A percentile compares a stretch with the other conserved stretches of the same genome.
phyloP scores from a whole-genome alignment of 1,140 invertebrate genomes.

The Meteorus sp. region DNA sequence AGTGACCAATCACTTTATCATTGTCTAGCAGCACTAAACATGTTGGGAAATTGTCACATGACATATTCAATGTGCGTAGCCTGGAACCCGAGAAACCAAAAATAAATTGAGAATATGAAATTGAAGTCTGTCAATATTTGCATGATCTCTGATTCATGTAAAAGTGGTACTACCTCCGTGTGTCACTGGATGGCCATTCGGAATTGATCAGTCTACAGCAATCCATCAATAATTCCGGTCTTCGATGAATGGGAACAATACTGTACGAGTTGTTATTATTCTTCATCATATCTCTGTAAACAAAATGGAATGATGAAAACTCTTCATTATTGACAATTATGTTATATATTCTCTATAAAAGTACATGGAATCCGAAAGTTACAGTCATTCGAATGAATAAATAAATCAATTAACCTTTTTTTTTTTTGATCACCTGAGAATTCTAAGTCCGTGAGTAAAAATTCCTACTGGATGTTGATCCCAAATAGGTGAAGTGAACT shows the following conservation, averaged over 20 bases:
- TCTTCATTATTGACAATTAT: no score
- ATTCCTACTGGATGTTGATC: no score
- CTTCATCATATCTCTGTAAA: conserved; percentile 38
- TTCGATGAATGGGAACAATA: conserved; percentile 69
- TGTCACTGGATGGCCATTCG: conserved; percentile 78
- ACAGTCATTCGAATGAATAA: no score
- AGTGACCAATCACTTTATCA: conserved; percentile 70
- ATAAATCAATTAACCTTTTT: no score
- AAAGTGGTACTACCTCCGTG: conserved; percentile 60
- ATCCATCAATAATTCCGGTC: conserved; percentile 67
- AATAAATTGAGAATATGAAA: not conserved
- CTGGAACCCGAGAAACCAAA: conserved; percentile 34
- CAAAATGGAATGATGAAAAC: conserved; percentile 12
- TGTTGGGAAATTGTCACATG: conserved; percentile 71
- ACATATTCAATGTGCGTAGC: conserved; percentile 69
- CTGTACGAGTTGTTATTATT: conserved; percentile 39
- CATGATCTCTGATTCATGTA: not conserved
- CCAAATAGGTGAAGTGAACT: no score
- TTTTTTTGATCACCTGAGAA: no score
- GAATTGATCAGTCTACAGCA: conserved; percentile 76
- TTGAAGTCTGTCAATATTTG: not conserved
- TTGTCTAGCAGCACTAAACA: conserved; percentile 69
- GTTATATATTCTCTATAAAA: no score
- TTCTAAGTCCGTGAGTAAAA: no score
- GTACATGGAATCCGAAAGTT: no score